Evolutionary conservation across 2,888 invertebrate genomes (phyloP).

Genomic region (Caenorhabditis angaria): DNA sequence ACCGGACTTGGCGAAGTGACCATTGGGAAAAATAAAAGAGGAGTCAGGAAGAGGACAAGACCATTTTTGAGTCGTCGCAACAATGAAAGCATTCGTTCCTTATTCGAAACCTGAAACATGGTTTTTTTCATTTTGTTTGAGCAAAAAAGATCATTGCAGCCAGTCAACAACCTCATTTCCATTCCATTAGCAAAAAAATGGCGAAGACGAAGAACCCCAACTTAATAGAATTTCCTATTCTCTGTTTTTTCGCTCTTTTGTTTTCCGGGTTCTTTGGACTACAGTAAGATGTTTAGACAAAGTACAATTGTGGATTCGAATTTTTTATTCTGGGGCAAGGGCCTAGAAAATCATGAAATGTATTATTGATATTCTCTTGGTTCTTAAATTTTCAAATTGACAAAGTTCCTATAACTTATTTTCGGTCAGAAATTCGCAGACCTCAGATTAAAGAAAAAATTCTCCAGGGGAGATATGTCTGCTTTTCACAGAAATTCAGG

Average conservation of each 20-base stretch:
- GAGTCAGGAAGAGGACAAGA: slow-evolving; percentile 51
- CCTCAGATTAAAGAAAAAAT: no score
- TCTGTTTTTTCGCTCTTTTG: background rate
- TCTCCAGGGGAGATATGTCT: no score
- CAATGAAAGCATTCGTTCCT: slow-evolving; percentile 25
- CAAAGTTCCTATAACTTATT: no score
- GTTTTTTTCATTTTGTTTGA: background rate
- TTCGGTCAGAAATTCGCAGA: no score
- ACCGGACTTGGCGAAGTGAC: slow-evolving; percentile 32
- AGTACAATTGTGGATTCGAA: no score
- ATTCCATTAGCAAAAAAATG: background rate
- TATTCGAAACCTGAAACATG: slow-evolving; percentile 34
- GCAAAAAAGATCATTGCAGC: background rate
- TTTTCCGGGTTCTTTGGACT: background rate
- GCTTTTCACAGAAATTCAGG: no score
- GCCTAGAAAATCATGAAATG: no score
- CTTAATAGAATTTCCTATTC: background rate
- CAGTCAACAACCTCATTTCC: slow-evolving; percentile 1
- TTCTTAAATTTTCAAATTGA: no score
- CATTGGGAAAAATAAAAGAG: slow-evolving; percentile 47
- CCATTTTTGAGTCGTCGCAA: slow-evolving; percentile 38
- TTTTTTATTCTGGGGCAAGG: no score
- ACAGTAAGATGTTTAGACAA: background rate
- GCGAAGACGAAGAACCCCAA: background rate
- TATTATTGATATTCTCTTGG: no score